Conservation (phyloP, 92 coral and sea anemone genomes). For the Isaurus tuberculatus region DNA sequence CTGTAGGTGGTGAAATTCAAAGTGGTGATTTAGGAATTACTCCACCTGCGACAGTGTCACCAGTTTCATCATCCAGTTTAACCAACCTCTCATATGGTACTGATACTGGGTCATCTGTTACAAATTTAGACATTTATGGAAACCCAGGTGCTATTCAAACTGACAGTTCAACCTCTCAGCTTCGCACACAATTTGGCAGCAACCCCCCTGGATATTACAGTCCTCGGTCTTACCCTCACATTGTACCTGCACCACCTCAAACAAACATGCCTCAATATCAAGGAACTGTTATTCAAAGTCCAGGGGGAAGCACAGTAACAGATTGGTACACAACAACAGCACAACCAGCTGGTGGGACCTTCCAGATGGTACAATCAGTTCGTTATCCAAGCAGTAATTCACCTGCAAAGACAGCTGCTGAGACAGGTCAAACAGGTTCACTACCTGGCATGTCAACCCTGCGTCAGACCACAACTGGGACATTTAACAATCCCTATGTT, state of each 20-base stretch:
- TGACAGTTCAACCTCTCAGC: constrained; percentile 79
- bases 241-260: constrained; percentile 88
- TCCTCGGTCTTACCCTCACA: constrained; percentile 95
- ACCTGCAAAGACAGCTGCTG: constrained; percentile 77
- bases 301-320: constrained; percentile 83
- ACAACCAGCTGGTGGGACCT: constrained; percentile 79
- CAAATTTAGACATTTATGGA: constrained; percentile 93
- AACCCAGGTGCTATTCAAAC: constrained; percentile 70
- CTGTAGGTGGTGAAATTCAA: constrained; percentile 60
- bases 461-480: constrained; percentile 75
- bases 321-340: constrained; percentile 88
- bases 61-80: constrained; percentile 70
- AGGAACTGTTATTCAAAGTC: constrained; percentile 86
- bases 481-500: constrained; percentile 78
- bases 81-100: constrained; percentile 75
- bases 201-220: constrained; percentile 89
- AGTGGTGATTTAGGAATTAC: constrained; percentile 79
- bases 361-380: constrained; percentile 93
- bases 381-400: constrained; percentile 88
- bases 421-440: constrained; percentile 78
- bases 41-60: constrained; percentile 78
- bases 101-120: constrained; percentile 76
- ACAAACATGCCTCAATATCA: constrained; percentile 83
- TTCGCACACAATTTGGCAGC: constrained; percentile 82
- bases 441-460: constrained; percentile 86